Percentiles rank a stretch among this genome's conserved stretches.
Evolutionary conservation across 2,113 vertebrate species (phyloP).

Genomic region (Pelecanus crispus): DNA sequence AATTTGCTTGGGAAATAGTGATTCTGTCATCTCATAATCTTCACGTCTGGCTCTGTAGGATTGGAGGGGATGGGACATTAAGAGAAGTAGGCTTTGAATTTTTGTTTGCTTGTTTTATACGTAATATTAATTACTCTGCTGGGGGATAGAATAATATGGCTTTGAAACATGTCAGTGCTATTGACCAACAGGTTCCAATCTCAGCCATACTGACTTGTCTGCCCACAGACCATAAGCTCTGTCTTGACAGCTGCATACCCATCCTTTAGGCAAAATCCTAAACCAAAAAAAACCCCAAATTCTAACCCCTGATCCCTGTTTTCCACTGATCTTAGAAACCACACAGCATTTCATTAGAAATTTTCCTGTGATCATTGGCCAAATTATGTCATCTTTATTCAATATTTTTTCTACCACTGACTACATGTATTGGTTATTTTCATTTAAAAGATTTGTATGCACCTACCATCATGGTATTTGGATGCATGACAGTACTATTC

Average conservation of each 20-base stretch:
- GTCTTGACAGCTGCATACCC: background rate
- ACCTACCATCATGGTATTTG: background rate
- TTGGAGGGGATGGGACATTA: background rate
- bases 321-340: background rate
- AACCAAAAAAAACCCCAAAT: fast-evolving
- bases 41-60: background rate
- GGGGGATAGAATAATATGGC: background rate
- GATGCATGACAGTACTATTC: conserved; percentile 9
- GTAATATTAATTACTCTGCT: background rate
- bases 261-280: background rate
- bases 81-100: background rate
- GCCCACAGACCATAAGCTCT: background rate
- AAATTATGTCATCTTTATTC: background rate
- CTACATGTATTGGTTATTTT: background rate
- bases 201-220: background rate
- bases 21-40: background rate
- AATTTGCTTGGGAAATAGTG: background rate
- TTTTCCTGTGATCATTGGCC: background rate
- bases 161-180: background rate
- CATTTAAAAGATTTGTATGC: background rate
- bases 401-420: background rate
- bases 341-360: background rate
- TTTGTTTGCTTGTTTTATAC: background rate
- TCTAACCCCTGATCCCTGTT: background rate
- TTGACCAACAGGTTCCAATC: background rate